Evolutionary conservation across 1,140 invertebrate genomes (phyloP).

Genomic region (Heterodera carotae): DNA sequence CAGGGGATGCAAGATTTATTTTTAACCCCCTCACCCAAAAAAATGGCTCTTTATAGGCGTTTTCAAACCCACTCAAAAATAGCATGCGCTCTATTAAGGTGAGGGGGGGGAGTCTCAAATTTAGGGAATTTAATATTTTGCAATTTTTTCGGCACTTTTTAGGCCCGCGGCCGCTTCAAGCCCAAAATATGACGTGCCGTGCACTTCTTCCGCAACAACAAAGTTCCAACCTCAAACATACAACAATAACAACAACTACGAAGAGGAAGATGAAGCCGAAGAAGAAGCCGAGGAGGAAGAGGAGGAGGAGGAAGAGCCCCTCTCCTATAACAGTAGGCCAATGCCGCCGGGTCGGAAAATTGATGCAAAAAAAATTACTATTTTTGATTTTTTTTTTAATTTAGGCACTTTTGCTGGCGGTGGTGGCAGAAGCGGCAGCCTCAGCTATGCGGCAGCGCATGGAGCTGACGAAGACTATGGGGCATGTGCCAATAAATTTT

Average conservation of each 20-base stretch:
- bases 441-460: constrained; percentile 1
- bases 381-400: constrained; percentile 4
- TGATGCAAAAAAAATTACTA: background rate
- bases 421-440: background rate
- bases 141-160: too few relatives aligned
- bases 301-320: constrained; percentile 42
- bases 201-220: constrained; percentile 1
- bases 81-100: too few relatives aligned
- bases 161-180: constrained; percentile 1
- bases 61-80: too few relatives aligned
- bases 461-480: constrained; percentile 30
- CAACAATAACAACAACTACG: too few relatives aligned
- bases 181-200: background rate
- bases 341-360: background rate
- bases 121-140: too few relatives aligned
- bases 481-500: background rate
- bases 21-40: too few relatives aligned
- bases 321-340: constrained; percentile 60
- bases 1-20: too few relatives aligned
- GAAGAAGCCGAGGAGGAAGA: constrained; percentile 36
- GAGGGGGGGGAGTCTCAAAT: too few relatives aligned
- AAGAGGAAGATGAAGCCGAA: constrained; percentile 26
- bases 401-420: constrained; percentile 15
- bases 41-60: too few relatives aligned
- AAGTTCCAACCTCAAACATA: background rate